Evolutionary conservation across 2,888 invertebrate species (phyloP), one percentile per base, ranked within the genome.

Genomic region (Agrotis clavis): DNA sequence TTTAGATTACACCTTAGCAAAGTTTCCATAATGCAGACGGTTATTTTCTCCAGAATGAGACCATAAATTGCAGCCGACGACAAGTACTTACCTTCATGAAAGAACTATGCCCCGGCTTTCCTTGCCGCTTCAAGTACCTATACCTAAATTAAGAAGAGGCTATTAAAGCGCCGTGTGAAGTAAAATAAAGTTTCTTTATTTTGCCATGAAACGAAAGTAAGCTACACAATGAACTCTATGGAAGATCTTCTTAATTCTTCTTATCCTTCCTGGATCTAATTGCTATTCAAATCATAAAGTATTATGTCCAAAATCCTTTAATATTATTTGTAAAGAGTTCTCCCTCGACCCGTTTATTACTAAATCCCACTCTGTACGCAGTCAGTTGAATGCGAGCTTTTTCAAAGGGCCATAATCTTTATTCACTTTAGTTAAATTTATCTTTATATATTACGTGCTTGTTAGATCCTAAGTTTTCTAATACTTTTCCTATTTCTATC

Each of bases 11-110:
- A 79, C 79, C 75, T 77, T 77, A 80, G 86, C 74, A 81, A 80
- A 86, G 84, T 84, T 85, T 85, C 73, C 85, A 80, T 79, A 85
- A 87, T 80, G 79, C 76, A 82, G 84, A 87, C 87, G 90, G 89
- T 87, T 90, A 89, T 88, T 89, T 88, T 88, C 74, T 86, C 82
- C 82, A 81, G 88, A 90, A 92, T 88, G 88, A 89, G 88, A 89
- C 87, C 85, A 93, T 94, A 94, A 92, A 94, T 93, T 90, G 83
- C 85, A 84, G 84, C 78, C 88, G 87, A 90, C 86, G 82, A 86
- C 83, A 82, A 87, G 84, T 89, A 83, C 77, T 82, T 84, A 84
- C 86, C 88, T 80, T 74, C 78, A 71, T 70, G 74, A 78, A 78
- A 83, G 81, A 79, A 81, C 76, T 77, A 71, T 86, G 67, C 70